Evolutionary conservation across 2,113 vertebrate species (phyloP), one percentile per base, ranked within the genome.

Genomic region (Craseonycteris thonglongyai): DNA sequence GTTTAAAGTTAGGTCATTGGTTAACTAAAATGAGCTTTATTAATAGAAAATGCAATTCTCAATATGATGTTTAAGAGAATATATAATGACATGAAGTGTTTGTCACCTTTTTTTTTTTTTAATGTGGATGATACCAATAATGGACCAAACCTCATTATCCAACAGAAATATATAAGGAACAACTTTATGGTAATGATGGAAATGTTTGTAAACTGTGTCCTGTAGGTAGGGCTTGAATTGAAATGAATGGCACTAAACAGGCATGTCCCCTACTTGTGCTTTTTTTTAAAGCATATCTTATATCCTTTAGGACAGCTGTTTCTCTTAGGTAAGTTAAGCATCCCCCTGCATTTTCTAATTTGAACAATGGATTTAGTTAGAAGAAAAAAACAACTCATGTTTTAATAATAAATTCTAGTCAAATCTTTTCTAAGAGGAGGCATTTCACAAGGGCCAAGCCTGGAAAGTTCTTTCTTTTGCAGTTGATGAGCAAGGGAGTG

Each of bases 341-440:
- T 75, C 30, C 14, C 54, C 59, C 92, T 96, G 19, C 38, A 95
- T 90, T 95, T 95, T 92, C n/a, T 92, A 81, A 84, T 96, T 88
- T 63, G 69, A 92, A 78, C n/a, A 85, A 82, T 82, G 88, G 78
- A 76, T 93, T 96, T 94, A n/a, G 33, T 88, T 82, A 69, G 38
- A 56, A 58, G 33, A 28, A 33, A 78, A 86, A 63, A 80, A 47
- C 11, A 82, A 21, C 19, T 92, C 68, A 75, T 96, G 47, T 93
- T 96, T 96, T 79, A 96, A 75, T 91, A 93, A 95, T 90, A 75
- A 96, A 14, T 93, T 82, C 42, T 49, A 63, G 26, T 79, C 72
- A 79, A 59, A 81, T 83, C 33, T 81, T 56, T 61, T 78, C 83
- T 30, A 66, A 94, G 59, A 81, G 18, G 30, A 91, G 42, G 33